Conservation (phyloP, 2,888 invertebrate genomes). For the Acleris emargana region DNA sequence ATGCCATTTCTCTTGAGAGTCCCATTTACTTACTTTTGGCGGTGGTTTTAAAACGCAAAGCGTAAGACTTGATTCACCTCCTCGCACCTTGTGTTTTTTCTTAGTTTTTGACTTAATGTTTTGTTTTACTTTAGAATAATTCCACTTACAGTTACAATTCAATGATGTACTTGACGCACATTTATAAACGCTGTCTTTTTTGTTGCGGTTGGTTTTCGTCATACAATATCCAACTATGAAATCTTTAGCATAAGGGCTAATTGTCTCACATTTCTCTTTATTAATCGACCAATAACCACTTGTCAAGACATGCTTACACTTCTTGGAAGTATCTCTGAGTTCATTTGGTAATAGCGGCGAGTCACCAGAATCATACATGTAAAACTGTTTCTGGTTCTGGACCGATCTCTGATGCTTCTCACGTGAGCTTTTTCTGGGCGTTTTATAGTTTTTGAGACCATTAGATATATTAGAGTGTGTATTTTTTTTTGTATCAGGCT, state of each 20-base stretch:
- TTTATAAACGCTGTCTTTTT: too few species aligned
- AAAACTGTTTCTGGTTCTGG: neutral
- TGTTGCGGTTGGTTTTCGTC: too few species aligned
- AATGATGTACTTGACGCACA: too few species aligned
- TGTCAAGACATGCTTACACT: neutral
- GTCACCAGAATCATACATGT: conserved; percentile 2
- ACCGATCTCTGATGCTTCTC: neutral
- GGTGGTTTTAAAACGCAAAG: too few species aligned
- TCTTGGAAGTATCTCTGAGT: neutral
- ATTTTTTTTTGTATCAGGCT: neutral
- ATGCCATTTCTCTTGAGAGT: too few species aligned
- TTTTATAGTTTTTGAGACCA: neutral
- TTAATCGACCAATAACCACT: neutral
- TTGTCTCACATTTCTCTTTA: neutral
- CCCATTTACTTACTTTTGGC: too few species aligned
- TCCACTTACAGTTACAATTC: too few species aligned
- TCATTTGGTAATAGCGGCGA: neutral
- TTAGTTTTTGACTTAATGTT: too few species aligned
- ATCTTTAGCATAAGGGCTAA: conserved; percentile 3
- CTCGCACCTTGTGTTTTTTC: too few species aligned
- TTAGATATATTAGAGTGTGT: neutral
- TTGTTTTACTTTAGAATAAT: too few species aligned
- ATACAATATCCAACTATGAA: neutral
- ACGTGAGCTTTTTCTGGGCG: neutral
- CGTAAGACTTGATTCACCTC: too few species aligned